Evolutionary conservation across 2,888 invertebrate genomes (phyloP), one percentile per base, ranked within the genome.

Genomic region (Oscheius onirici): DNA sequence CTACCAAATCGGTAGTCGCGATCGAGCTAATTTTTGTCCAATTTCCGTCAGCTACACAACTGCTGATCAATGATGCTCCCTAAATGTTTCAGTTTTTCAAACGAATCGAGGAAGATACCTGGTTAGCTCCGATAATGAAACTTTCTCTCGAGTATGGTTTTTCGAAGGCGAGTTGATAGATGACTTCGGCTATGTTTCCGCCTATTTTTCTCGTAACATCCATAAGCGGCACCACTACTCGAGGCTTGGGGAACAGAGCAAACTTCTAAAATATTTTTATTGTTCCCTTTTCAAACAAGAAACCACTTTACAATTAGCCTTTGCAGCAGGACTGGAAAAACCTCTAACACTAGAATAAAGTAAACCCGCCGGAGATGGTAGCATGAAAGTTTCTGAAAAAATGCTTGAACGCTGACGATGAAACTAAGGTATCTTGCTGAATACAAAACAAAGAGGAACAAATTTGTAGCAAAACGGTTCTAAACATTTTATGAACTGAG

Each of bases 81-180:
- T 70, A 28, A 65, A 71, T 8, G 17, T 40, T 24, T 26, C 15
- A 5, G 55, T 26, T 34, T 43, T 17, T 34, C 26, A 28, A 13
- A 17, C 22, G 15, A n/a, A 17, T 46, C 10, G 43, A 17, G 6
- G 46, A 17, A 2, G 40, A 44, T 11, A 73, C 74, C 61, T 72
- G 63, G 61, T 79, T 79, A 0, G 81, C 79, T 34, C 81, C 81
- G 15, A 68, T 61, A 0, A 81, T 69, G 5, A 81, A 55, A 28
- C 79, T 73, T 58, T 81, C 72, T 0, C 71, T 73, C 0, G 71
- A 67, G 61, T 77, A 81, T n/a, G 65, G 65, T 26, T 70, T 76
- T 41, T 81, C 81, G 24, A 71, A 74, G n/a, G 60, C 71, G 0
- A 76, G 17, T 15, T 71, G 66, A 57, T 81, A 81, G 15, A 76